Evolutionary conservation across 2,113 vertebrate genomes (phyloP), one percentile per base, ranked within the genome.

Genomic region (Platysteira castanea): DNA sequence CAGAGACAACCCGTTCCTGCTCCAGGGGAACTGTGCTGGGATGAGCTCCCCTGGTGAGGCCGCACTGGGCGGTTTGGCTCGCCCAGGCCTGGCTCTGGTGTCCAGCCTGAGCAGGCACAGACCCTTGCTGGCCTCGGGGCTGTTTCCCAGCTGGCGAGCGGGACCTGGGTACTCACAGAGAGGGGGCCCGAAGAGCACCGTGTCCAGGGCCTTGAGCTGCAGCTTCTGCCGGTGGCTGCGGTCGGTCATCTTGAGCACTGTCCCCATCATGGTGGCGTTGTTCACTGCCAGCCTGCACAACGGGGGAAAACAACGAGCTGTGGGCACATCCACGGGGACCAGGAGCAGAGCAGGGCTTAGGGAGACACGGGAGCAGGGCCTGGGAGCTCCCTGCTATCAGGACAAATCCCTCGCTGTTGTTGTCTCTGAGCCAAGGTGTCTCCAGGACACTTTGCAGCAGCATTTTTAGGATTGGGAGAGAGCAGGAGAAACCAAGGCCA

Each of bases 141-240:
- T 3, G 5, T 4, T 1, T 22, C 5, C 42, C 68, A 33, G 0
- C 18, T 11, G 28, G 39, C 44, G 30, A 5, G 5, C 10, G 56
- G 64, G 2, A 2, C 0, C 0, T 2, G 56, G 85, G 41, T 71
- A 99, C 99, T 98, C 97, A 99, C 99, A 96, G 50, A 98, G 98
- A 2, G 99, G 99, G 7, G 99, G 98, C 71, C 99, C 99, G 6
- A 99, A 99, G 31, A 99, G 98, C 35, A 99, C 99, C 0, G 99
- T 99, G 96, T 99, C 99, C 97, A 99, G 90, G 8, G 99, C 97
- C 42, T 99, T 99, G 59, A 99, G 98, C 96, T 99, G 99, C 92
- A 99, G 97, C 97, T 99, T 99, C 97, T 99, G 99, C 71, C 98
- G 94, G 78, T 99, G 99, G 98, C 99, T 99, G 52, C 99, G 97